A percentile compares a stretch with the other conserved stretches of the same genome.
Conservation (phyloP, 2,113 vertebrate genomes). For the Varanus komodoensis region DNA sequence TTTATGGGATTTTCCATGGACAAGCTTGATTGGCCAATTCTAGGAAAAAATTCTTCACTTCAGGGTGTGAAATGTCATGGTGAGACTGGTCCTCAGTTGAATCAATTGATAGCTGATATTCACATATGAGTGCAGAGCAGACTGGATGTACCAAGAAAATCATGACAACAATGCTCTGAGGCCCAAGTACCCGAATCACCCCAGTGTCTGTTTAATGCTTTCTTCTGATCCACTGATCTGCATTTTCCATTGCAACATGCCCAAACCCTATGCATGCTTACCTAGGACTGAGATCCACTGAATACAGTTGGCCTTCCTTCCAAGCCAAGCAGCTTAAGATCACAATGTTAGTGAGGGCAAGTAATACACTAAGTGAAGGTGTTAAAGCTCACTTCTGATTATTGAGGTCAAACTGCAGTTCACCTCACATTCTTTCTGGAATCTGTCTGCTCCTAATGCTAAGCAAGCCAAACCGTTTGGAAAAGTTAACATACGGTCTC, state of each 20-base stretch:
- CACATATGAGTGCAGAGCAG: neutral
- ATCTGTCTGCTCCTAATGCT: neutral
- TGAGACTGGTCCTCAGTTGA: neutral
- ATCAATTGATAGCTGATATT: neutral
- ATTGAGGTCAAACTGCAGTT: conserved; percentile 12
- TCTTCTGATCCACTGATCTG: neutral
- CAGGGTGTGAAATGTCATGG: neutral
- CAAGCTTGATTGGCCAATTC: neutral
- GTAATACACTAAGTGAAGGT: neutral
- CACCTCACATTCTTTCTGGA: neutral
- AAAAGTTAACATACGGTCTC: conserved; percentile 25
- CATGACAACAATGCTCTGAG: neutral
- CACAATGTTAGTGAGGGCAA: neutral
- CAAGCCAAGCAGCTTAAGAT: neutral
- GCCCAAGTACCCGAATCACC: too few species aligned
- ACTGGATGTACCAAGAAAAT: neutral
- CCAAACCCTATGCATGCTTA: neutral
- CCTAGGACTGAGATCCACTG: neutral
- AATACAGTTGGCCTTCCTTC: neutral
- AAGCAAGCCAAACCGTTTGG: conserved; percentile 29
- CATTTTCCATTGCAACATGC: neutral
- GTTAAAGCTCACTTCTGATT: conserved; percentile 1
- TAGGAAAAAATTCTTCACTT: neutral
- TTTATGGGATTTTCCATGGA: neutral
- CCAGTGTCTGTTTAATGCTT: neutral